Evolutionary conservation across 2,797 vertebrate species (phyloP).

Genomic region (Luscinia luscinia): DNA sequence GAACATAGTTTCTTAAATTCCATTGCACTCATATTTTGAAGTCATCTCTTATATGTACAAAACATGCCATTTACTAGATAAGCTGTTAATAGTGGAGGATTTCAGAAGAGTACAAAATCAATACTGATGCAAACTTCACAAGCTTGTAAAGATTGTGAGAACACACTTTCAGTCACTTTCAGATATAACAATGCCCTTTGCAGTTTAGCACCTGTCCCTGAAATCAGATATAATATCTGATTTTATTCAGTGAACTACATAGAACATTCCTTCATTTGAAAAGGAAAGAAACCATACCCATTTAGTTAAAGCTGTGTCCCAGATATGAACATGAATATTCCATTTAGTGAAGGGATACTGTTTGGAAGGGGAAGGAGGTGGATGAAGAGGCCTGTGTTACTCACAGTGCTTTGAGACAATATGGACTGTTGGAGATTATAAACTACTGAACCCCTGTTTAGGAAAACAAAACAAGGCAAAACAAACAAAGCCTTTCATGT

Average conservation of each 20-base stretch:
- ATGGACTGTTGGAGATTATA: not conserved
- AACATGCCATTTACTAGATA: slow-evolving; percentile 37
- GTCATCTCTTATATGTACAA: slow-evolving; percentile 23
- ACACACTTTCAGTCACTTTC: slow-evolving; percentile 21
- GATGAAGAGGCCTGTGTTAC: not conserved
- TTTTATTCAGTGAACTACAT: not conserved
- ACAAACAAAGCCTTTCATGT: not conserved
- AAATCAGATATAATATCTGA: not conserved
- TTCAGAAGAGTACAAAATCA: slow-evolving; percentile 42
- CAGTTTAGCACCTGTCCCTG: not conserved
- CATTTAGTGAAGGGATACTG: not conserved
- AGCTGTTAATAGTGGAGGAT: slow-evolving; percentile 41
- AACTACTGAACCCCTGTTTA: not conserved
- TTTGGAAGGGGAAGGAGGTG: not conserved
- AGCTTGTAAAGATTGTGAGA: slow-evolving; percentile 14
- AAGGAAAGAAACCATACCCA: not conserved
- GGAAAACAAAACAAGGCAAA: not conserved
- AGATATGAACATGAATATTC: slow-evolving; percentile 20
- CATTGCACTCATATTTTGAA: slow-evolving; percentile 3
- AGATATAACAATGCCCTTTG: slow-evolving; percentile 11
- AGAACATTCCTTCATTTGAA: slow-evolving; percentile 20
- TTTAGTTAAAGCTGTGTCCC: slow-evolving; percentile 19
- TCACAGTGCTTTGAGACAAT: not conserved
- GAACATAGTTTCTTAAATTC: slow-evolving; percentile 20
- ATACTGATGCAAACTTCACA: not conserved